These are phyloP conservation scores for Mirza zaza DNA, from an alignment of 2,113 vertebrate species.

Conservation along the genomic window DNA sequence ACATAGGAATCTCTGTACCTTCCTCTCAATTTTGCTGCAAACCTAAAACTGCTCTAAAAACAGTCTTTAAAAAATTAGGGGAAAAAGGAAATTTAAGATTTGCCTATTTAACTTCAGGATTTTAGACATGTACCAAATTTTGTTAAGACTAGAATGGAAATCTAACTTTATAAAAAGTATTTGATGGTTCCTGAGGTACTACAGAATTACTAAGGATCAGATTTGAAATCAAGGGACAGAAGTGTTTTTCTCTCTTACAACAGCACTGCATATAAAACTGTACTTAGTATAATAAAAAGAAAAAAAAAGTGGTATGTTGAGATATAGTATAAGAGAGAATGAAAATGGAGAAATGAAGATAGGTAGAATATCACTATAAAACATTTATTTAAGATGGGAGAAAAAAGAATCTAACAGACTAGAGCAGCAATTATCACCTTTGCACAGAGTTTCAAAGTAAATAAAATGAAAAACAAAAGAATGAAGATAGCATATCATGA, in stretches of 20 bases:
- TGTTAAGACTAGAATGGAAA: not conserved
- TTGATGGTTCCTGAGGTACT: not conserved
- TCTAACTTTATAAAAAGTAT: not conserved
- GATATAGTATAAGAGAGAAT: not conserved
- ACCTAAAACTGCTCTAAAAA: not conserved
- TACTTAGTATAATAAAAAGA: not conserved
- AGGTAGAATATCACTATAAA: not conserved
- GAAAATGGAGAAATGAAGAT: not conserved
- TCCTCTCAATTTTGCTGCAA: not conserved
- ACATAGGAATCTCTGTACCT: not conserved
- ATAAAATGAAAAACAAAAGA: not conserved
- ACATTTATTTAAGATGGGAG: not conserved
- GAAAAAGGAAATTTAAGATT: not conserved
- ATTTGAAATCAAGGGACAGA: constrained; percentile 2
- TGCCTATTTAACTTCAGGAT: not conserved
- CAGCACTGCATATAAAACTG: not conserved
- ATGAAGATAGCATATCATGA: not conserved
- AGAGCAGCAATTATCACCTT: not conserved
- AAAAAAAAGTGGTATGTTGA: not conserved
- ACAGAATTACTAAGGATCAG: not conserved
- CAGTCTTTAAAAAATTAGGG: not conserved
- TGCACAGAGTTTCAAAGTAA: constrained; percentile 2
- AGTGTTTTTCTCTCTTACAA: not conserved
- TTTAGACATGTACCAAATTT: not conserved
- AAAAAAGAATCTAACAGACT: not conserved